Evolutionary conservation across 2,888 invertebrate species (phyloP).

Genomic region (Ganaspis brasiliensis): DNA sequence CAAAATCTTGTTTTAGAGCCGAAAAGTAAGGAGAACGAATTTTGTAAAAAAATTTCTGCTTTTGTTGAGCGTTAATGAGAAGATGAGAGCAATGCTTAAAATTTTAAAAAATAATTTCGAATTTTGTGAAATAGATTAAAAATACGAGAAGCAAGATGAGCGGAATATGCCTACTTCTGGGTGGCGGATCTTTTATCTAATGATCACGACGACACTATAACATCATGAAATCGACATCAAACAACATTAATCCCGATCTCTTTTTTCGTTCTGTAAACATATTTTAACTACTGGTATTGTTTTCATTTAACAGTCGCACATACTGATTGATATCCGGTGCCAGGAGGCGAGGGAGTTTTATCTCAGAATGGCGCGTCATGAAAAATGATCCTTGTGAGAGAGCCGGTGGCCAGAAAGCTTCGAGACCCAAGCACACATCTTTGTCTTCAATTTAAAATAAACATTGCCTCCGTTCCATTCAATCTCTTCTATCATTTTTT

Average conservation of each 20-base stretch:
- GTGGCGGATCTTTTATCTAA: slow-evolving; percentile 71
- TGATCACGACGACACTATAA: slow-evolving; percentile 71
- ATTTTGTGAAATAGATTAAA: no score
- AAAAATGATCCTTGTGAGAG: slow-evolving; percentile 77
- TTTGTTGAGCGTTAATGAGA: no score
- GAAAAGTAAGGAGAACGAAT: no score
- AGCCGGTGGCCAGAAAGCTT: slow-evolving; percentile 62
- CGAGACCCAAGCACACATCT: slow-evolving; percentile 58
- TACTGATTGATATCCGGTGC: slow-evolving; percentile 51
- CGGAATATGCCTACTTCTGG: slow-evolving; percentile 54
- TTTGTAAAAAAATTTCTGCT: no score
- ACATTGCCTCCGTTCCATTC: slow-evolving; percentile 61
- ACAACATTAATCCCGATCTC: slow-evolving; percentile 71
- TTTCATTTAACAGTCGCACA: slow-evolving; percentile 58
- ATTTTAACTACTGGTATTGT: slow-evolving; percentile 67
- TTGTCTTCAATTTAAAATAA: slow-evolving; percentile 69
- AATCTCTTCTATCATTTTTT: slow-evolving; percentile 7
- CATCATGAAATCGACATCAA: slow-evolving; percentile 72
- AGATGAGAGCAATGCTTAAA: no score
- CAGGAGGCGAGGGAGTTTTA: slow-evolving; percentile 61
- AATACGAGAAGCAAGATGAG: not conserved
- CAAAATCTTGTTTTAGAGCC: no score
- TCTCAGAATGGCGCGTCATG: slow-evolving; percentile 71
- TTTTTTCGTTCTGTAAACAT: slow-evolving; percentile 68
- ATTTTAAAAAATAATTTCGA: no score